phyloP scores from a whole-genome alignment of 2,113 vertebrate species.

The Myotis lucifugus region DNA sequence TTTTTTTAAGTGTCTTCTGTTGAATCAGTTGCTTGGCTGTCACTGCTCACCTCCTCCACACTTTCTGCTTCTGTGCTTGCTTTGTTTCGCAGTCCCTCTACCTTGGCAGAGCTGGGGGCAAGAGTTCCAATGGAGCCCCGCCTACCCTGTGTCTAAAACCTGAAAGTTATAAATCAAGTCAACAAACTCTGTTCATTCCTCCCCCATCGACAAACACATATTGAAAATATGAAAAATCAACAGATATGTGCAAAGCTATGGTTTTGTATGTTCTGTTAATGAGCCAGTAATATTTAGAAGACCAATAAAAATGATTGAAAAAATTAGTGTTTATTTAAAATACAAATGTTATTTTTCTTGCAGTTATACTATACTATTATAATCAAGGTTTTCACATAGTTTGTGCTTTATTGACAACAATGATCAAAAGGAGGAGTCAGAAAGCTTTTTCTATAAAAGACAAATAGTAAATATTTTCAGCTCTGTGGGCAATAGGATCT shows the following conservation, averaged over 20 bases:
- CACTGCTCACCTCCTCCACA: neutral
- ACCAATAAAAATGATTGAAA: neutral
- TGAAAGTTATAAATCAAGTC: neutral
- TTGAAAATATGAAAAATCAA: neutral
- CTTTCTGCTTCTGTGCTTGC: neutral
- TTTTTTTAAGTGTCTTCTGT: neutral
- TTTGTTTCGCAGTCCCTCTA: neutral
- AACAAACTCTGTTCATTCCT: neutral
- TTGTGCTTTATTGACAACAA: neutral
- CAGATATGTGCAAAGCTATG: neutral
- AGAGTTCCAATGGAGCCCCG: neutral
- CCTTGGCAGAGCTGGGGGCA: neutral
- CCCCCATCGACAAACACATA: neutral
- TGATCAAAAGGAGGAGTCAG: neutral
- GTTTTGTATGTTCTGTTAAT: neutral
- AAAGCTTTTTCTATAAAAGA: neutral
- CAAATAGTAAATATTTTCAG: neutral
- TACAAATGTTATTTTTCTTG: neutral
- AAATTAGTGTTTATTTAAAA: slow-evolving; percentile 28
- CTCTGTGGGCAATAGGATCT: neutral
- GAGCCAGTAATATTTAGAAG: neutral
- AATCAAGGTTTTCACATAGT: neutral
- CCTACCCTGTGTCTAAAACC: neutral
- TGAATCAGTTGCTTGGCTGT: neutral
- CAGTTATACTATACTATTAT: neutral